Percentiles rank a stretch among this genome's conserved stretches.
phyloP scores from a whole-genome alignment of 2,888 invertebrate species.

The Holacanthella duospinosa region DNA sequence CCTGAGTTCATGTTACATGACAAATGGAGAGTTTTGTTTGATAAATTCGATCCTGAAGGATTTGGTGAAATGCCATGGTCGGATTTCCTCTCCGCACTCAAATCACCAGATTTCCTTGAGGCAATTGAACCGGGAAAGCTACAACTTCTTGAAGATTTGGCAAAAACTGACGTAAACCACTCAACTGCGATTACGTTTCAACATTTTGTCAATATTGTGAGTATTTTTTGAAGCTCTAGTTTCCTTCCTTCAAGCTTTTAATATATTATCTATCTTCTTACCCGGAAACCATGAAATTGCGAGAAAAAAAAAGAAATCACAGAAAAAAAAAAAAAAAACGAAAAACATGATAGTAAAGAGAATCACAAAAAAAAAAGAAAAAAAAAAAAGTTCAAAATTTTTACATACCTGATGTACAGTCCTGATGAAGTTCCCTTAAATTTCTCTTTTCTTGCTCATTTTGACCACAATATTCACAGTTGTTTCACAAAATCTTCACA shows the following conservation, averaged over 20 bases:
- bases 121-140: constrained; percentile 47
- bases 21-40: constrained; percentile 31
- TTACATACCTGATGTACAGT: no score
- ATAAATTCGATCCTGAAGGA: constrained; percentile 79
- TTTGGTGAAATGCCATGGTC: constrained; percentile 84
- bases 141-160: constrained; percentile 31
- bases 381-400: no score
- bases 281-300: no score
- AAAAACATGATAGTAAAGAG: no score
- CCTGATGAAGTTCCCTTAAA: no score
- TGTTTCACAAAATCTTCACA: no score
- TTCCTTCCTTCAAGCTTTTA: not conserved
- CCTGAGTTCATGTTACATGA: constrained; percentile 6
- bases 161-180: constrained; percentile 17
- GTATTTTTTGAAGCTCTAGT: constrained; percentile 45
- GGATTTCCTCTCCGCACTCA: constrained; percentile 63
- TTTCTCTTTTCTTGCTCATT: no score
- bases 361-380: no score
- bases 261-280: no score
- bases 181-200: constrained; percentile 72
- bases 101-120: constrained; percentile 62
- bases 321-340: no score
- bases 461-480: no score
- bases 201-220: constrained; percentile 89
- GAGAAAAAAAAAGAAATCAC: no score